These are phyloP conservation scores for Luscinia luscinia DNA, from an alignment of 2,797 vertebrate genomes.

Conservation along the genomic window DNA sequence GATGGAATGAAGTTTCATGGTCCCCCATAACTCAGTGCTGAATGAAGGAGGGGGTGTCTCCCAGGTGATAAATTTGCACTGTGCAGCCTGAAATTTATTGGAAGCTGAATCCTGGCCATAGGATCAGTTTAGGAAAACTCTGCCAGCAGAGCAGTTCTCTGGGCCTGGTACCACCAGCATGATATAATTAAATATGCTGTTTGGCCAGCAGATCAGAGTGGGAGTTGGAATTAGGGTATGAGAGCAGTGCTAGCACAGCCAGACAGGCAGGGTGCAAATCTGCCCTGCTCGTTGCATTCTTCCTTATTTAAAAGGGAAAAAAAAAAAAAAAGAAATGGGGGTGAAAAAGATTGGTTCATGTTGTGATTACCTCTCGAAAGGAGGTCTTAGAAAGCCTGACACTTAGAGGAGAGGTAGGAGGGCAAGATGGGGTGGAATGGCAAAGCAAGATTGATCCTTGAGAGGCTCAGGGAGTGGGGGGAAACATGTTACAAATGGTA, in stretches of 20 bases:
- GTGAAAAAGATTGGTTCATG: not conserved
- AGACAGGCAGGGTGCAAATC: constrained; percentile 10
- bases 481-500: constrained; percentile 51
- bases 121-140: constrained; percentile 29
- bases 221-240: constrained; percentile 3
- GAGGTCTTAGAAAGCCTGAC: constrained; percentile 38
- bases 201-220: constrained; percentile 43
- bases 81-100: constrained; percentile 10
- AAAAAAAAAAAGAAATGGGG: not conserved
- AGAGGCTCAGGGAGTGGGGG: constrained; percentile 52
- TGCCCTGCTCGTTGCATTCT: not conserved
- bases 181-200: constrained; percentile 22
- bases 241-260: not conserved
- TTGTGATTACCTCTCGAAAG: constrained; percentile 42
- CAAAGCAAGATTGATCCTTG: constrained; percentile 49
- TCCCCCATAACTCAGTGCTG: not conserved
- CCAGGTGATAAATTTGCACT: constrained; percentile 37
- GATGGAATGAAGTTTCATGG: not conserved
- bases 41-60: not conserved
- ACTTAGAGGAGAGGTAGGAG: constrained; percentile 12
- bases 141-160: constrained; percentile 26
- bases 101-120: not conserved
- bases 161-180: constrained; percentile 54
- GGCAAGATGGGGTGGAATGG: not conserved
- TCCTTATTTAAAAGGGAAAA: not conserved